Base-by-base conservation (phyloP, 2,888 invertebrate species). In the Agrotis exclamationis region DNA sequence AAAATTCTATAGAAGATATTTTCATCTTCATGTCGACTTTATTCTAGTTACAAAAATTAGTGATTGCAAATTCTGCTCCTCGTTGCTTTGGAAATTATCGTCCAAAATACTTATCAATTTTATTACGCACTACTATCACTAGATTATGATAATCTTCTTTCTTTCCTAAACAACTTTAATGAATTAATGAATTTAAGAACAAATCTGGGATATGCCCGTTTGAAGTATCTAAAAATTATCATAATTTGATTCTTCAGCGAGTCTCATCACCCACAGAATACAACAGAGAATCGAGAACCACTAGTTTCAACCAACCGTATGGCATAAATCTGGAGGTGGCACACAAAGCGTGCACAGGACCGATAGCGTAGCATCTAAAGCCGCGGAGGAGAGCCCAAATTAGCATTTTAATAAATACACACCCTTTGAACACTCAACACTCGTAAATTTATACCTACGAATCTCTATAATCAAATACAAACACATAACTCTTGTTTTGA, bases 381-480 rank as follows among this genome's bases (percentile, higher is more conserved):
- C 94, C 91, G 83, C 85, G 88, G 86, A 92, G 93, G 90, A 93
- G 91, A 94, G 88, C 81, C 92, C 92, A 94, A 96, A 96, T 96
- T 96, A 94, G 96, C 96, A 96, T 96, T 96, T 96, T 96, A 96
- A 96, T 96, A 96, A 96, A 96, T 96, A 96, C 93, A 96, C 96
- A 96, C 96, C 96, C 96, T 95, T 96, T 95, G 91, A 92, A 94
- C 80, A 91, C 93, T 91, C 90, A 91, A 93, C 95, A 93, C 91
- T 92, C 92, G 94, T 96, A 95, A 96, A 96, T 96, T 93, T 91
- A 84, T 82, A 78, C 79, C 58, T 79, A 82, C 87, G 93, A 93
- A 95, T 95, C 95, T 96, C 93, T 95, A 94, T 96, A 96, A 96
- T 95, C 96, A 95, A 96, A 96, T 94, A 92, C 92, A 95, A 95